A percentile compares a stretch with the other conserved stretches of the same genome.
Evolutionary conservation across 2,797 vertebrate species (phyloP).

Genomic region (Halcyon badia): DNA sequence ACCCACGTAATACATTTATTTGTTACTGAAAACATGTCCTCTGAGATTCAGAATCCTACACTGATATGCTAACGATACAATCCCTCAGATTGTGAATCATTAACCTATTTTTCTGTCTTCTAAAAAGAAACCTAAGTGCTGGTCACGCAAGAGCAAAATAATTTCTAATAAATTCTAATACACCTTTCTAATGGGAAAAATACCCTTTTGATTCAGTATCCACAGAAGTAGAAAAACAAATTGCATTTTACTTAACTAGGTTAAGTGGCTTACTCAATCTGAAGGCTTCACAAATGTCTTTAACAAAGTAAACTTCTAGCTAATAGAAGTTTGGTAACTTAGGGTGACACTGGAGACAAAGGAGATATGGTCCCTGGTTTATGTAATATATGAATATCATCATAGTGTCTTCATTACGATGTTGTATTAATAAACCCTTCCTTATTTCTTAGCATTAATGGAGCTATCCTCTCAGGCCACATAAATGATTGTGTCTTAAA

Average conservation of each 20-base stretch:
- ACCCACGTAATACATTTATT: not conserved
- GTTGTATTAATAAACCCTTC: not conserved
- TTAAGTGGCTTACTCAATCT: not conserved
- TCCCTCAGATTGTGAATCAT: conserved; percentile 48
- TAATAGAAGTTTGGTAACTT: not conserved
- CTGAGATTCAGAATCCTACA: not conserved
- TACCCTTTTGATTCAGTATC: not conserved
- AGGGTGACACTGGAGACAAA: not conserved
- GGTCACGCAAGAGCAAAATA: not conserved
- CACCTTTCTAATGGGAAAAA: not conserved
- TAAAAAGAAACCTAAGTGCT: not conserved
- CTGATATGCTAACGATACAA: not conserved
- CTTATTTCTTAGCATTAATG: not conserved
- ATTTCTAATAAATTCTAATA: not conserved
- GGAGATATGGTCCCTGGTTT: not conserved
- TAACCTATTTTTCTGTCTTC: conserved; percentile 31
- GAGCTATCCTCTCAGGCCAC: not conserved
- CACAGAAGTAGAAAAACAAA: not conserved
- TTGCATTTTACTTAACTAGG: not conserved
- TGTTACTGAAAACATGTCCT: not conserved
- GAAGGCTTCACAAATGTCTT: not conserved
- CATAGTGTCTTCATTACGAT: not conserved
- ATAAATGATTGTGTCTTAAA: not conserved
- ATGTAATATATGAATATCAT: not conserved
- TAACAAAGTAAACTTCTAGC: conserved; percentile 11